A percentile compares a stretch with the other conserved stretches of the same genome.
These are phyloP conservation scores for Amblyjoppa proteus DNA, from an alignment of 2,888 invertebrate genomes.

Conservation along the genomic window DNA sequence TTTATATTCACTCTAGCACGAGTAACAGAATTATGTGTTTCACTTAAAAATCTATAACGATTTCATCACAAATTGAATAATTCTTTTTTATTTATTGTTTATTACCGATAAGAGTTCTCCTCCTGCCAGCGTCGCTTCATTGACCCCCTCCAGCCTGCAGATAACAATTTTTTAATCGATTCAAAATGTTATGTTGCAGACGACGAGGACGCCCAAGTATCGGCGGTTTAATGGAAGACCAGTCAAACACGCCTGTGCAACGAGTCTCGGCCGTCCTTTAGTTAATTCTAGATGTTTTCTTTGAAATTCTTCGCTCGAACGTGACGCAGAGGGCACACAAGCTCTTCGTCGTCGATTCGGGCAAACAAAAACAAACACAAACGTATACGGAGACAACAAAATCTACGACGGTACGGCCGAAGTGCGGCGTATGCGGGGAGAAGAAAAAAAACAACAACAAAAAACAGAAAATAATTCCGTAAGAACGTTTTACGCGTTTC, in stretches of 20 bases:
- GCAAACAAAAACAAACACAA: constrained; percentile 27
- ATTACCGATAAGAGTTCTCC: constrained; percentile 5
- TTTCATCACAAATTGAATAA: not conserved
- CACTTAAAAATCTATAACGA: not conserved
- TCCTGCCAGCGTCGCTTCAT: constrained; percentile 21
- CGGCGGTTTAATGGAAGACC: constrained; percentile 86
- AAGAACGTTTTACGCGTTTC: constrained; percentile 59
- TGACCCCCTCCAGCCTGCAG: not conserved
- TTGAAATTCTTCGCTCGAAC: constrained; percentile 55
- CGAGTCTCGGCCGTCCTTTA: constrained; percentile 69
- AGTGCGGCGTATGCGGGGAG: constrained; percentile 23
- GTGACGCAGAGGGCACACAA: constrained; percentile 33
- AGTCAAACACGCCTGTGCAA: constrained; percentile 64
- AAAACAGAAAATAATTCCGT: constrained; percentile 10
- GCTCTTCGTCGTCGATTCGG: constrained; percentile 24
- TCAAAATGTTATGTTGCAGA: constrained; percentile 85
- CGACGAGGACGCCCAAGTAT: constrained; percentile 89
- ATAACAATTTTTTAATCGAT: constrained; percentile 42
- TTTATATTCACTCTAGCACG: too few relatives aligned
- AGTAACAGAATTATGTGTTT: too few relatives aligned
- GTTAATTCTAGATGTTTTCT: constrained; percentile 64
- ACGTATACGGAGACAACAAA: constrained; percentile 28
- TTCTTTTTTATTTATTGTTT: not conserved
- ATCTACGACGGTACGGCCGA: constrained; percentile 33
- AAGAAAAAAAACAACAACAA: constrained; percentile 37